These are phyloP conservation scores for Bacillus rossius DNA, from an alignment of 1,140 invertebrate species.

Conservation along the genomic window DNA sequence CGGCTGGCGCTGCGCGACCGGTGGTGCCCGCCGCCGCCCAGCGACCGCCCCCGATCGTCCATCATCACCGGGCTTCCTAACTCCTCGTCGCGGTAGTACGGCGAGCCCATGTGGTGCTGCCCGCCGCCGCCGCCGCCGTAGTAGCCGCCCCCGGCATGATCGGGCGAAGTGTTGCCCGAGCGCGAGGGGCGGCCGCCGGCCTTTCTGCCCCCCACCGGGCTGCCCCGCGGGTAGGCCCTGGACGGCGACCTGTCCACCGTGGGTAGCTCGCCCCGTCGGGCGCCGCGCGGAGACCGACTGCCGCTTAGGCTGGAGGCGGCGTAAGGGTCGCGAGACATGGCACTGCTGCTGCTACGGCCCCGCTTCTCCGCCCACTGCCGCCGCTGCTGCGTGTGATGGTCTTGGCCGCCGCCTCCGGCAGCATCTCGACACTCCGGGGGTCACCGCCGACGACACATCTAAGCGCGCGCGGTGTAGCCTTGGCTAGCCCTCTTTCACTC, in stretches of 20 bases:
- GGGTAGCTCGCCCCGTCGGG: slow-evolving; percentile 62
- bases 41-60: slow-evolving; percentile 56
- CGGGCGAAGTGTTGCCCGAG: slow-evolving; percentile 54
- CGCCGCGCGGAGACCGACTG: slow-evolving; percentile 35
- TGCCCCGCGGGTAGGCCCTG: slow-evolving; percentile 55
- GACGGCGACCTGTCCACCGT: slow-evolving; percentile 81
- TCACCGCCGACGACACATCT: too few relatives aligned
- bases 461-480: too few relatives aligned
- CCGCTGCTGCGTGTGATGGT: too few relatives aligned
- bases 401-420: too few relatives aligned
- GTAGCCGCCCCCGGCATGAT: slow-evolving; percentile 45
- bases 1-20: slow-evolving; percentile 54
- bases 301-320: slow-evolving; percentile 9
- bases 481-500: too few relatives aligned
- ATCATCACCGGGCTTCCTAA: slow-evolving; percentile 60
- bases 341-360: background rate
- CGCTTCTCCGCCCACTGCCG: background rate
- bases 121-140: slow-evolving; percentile 8
- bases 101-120: slow-evolving; percentile 53
- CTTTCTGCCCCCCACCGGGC: slow-evolving; percentile 53
- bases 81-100: slow-evolving; percentile 68
- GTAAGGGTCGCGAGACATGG: slow-evolving; percentile 12
- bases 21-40: slow-evolving; percentile 54
- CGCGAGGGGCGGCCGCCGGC: slow-evolving; percentile 42
- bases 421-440: too few relatives aligned